phyloP scores from a whole-genome alignment of 2,113 vertebrate species.

The Entosphenus tridentatus region DNA sequence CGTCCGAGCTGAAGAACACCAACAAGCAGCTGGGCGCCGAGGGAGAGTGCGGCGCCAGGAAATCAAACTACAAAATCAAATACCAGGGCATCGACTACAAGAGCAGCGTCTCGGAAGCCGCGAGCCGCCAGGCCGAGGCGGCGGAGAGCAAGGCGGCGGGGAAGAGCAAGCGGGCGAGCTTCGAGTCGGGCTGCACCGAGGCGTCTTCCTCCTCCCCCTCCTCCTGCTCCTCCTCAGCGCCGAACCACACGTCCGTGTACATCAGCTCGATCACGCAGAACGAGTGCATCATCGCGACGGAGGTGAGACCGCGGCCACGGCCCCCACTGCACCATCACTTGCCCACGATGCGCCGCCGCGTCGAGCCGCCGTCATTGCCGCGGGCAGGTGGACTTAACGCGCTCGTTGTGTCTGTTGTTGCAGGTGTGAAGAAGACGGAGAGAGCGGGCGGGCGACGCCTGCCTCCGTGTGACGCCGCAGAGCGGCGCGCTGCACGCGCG shows the following conservation, averaged over 20 bases:
- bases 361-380: background rate
- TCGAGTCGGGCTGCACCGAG: background rate
- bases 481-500: background rate
- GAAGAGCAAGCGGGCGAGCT: too few species aligned
- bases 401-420: background rate
- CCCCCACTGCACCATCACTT: background rate
- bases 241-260: background rate
- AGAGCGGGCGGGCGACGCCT: background rate
- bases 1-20: background rate
- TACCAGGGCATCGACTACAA: slow-evolving; percentile 6
- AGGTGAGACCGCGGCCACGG: background rate
- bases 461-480: slow-evolving; percentile 1
- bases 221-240: background rate
- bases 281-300: slow-evolving; percentile 4
- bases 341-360: background rate
- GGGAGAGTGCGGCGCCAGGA: background rate
- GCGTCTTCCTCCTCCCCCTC: background rate
- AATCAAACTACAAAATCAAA: background rate
- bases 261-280: background rate
- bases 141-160: too few species aligned
- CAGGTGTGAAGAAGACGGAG: too few species aligned
- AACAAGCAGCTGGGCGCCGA: slow-evolving; percentile 1
- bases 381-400: background rate
- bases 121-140: background rate
- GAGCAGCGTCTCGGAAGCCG: slow-evolving; percentile 6